Evolutionary conservation across 2,888 invertebrate species (phyloP), one percentile per base, ranked within the genome.

Genomic region (Tetropium fuscum): DNA sequence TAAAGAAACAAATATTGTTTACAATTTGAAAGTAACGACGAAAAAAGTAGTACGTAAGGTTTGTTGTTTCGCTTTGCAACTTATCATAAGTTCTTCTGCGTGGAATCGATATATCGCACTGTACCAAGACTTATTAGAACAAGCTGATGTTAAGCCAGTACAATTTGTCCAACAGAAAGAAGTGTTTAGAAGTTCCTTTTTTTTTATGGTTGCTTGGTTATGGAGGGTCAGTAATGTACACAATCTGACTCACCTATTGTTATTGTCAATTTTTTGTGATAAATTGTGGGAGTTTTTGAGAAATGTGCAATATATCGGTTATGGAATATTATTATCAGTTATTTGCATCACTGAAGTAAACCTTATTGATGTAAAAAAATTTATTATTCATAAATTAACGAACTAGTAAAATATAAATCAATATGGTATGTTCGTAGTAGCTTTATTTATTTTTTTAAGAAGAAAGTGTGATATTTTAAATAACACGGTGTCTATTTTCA

Each of bases 61-160:
- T 15, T 81, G 87, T 10, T 83, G 90, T 67, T 88, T 91, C 70
- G 85, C 88, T 2, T 88, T 89, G 0, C 93, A 92, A 77, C 84
- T 94, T 76, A 75, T 92, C 44, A 78, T 93, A 0, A 90, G 91
- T 55, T 93, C 93, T 0, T 82, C 90, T 51, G 89, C 90, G 5
- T 94, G 94, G 94, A 94, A 94, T 82, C 86, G 93, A 19, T 93
- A 93, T 72, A 92, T 94, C 69, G 90, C 90, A 43, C 80, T 90
- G 3, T 94, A 93, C 75, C 92, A 93, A 71, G 88, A 91, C 69
- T 81, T 93, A 73, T 77, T 94, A 22, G 93, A 94, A 74, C 86
- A 87, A 19, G 86, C 86, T 54, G 81, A 84, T 65, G 83, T 84
- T 1, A 83, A 83, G n/a, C 83, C 84, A 10, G 83, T 84, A 19